These are phyloP conservation scores for Ceryle rudis DNA, from an alignment of 2,797 vertebrate species.

Conservation along the genomic window DNA sequence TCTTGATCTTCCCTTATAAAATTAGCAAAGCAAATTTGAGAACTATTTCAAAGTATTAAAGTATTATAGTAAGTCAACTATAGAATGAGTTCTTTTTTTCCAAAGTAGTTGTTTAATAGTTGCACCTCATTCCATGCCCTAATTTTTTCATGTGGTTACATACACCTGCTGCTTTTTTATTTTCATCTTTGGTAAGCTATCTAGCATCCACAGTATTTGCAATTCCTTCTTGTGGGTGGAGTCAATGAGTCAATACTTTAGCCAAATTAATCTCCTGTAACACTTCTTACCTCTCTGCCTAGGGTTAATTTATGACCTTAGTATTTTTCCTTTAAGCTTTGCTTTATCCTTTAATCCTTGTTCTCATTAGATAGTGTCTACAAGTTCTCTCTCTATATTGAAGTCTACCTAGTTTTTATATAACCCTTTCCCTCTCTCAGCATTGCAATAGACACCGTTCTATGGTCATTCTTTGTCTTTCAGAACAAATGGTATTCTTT, in stretches of 20 bases:
- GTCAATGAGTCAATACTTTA: neutral
- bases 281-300: neutral
- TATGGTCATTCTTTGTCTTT: neutral
- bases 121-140: accelerated
- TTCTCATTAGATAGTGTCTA: neutral
- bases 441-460: neutral
- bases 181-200: neutral
- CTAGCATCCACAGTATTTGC: neutral
- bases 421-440: neutral
- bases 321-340: neutral
- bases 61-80: neutral
- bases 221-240: neutral
- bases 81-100: neutral
- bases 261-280: neutral
- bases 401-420: neutral
- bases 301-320: neutral
- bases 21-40: neutral
- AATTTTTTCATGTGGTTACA: neutral
- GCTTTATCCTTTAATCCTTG: neutral
- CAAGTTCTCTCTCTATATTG: neutral
- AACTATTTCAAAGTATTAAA: neutral
- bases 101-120: neutral
- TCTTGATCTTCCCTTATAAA: neutral
- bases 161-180: neutral
- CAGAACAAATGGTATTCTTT: neutral